phyloP scores from a whole-genome alignment of 2,797 vertebrate genomes.

The Pangasius sanitwongsei region DNA sequence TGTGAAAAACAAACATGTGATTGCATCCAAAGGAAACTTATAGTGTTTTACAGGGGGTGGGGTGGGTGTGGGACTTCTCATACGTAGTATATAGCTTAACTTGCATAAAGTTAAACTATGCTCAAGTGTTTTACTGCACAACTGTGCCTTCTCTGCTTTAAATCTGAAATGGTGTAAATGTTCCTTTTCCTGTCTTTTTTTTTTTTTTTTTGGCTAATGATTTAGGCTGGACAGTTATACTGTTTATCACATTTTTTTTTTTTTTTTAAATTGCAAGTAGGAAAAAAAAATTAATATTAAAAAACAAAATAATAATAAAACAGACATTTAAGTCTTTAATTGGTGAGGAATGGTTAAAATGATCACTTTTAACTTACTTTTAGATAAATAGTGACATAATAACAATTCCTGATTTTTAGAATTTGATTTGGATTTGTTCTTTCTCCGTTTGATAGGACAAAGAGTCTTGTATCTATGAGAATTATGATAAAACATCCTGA shows the following conservation, averaged over 20 bases:
- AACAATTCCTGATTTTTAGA: not conserved
- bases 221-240: not conserved
- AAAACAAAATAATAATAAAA: not conserved
- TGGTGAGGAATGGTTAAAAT: not conserved
- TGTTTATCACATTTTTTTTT: not conserved
- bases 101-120: too few species aligned
- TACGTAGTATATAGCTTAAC: too few species aligned
- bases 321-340: not conserved
- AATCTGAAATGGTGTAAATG: not conserved
- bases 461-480: constrained; percentile 2
- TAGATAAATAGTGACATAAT: not conserved
- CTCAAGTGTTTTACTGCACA: too few species aligned
- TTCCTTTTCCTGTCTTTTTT: not conserved
- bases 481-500: not conserved
- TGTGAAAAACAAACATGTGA: too few species aligned
- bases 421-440: not conserved
- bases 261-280: not conserved
- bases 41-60: too few species aligned
- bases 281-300: not conserved
- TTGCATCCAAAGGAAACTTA: too few species aligned
- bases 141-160: too few species aligned
- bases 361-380: not conserved
- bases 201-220: not conserved
- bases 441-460: not conserved
- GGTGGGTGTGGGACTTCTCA: too few species aligned